Conservation (phyloP, 1,140 invertebrate genomes). For the Pantala flavescens region DNA sequence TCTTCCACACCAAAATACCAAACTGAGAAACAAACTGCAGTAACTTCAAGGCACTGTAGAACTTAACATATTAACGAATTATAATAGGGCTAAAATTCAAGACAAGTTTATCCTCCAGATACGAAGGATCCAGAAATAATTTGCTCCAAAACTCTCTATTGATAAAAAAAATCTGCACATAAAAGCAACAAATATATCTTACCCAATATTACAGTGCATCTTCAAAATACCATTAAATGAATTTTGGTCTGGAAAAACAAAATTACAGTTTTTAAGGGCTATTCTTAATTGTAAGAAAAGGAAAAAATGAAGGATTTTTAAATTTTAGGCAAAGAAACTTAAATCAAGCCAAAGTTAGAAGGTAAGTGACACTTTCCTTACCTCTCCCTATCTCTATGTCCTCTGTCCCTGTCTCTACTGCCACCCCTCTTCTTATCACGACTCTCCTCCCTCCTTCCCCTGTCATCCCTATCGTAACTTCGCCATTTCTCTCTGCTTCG, state of each 20-base stretch:
- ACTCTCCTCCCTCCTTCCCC: neutral
- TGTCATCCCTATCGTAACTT: neutral
- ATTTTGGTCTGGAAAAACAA: neutral
- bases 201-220: neutral
- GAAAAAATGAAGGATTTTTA: neutral
- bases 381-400: neutral
- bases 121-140: too few species aligned
- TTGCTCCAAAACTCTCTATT: too few species aligned
- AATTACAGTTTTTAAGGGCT: neutral
- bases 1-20: too few species aligned
- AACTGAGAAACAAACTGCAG: too few species aligned
- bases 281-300: neutral
- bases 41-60: too few species aligned
- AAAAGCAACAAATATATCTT: too few species aligned
- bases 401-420: neutral
- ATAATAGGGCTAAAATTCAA: too few species aligned
- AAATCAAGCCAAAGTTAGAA: neutral
- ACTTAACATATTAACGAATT: too few species aligned
- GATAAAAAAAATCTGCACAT: too few species aligned
- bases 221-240: neutral
- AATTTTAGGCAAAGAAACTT: neutral
- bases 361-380: neutral
- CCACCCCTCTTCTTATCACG: neutral
- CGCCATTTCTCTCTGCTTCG: neutral
- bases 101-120: too few species aligned